Conservation (phyloP, 2,888 invertebrate genomes). For the Gortyna flavago region DNA sequence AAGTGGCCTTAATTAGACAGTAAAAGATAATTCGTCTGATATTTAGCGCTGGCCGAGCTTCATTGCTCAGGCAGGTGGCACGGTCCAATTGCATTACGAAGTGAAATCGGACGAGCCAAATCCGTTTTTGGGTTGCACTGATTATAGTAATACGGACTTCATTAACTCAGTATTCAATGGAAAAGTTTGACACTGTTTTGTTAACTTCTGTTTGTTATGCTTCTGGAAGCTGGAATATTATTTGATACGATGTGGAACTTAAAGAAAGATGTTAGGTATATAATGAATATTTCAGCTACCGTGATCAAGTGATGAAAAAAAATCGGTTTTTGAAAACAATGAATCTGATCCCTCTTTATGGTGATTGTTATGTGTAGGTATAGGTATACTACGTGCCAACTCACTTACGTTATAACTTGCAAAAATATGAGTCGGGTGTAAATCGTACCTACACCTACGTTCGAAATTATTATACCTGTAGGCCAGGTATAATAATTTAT, state of each 20-base stretch:
- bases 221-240: background rate
- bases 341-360: background rate
- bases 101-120: conserved; percentile 77
- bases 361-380: background rate
- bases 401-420: background rate
- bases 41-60: conserved; percentile 71
- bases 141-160: conserved; percentile 65
- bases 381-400: background rate
- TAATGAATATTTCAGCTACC: background rate
- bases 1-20: conserved; percentile 65
- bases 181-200: conserved; percentile 38
- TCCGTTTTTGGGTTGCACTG: conserved; percentile 82
- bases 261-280: background rate
- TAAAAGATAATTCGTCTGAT: conserved; percentile 71
- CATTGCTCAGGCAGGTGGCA: conserved; percentile 76
- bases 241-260: background rate
- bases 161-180: conserved; percentile 42
- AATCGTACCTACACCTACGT: background rate
- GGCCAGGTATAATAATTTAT: too few species aligned
- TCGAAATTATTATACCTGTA: conserved; percentile 8
- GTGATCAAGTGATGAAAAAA: background rate
- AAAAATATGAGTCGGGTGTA: conserved; percentile 10
- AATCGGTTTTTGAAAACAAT: background rate
- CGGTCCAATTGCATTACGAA: conserved; percentile 85
- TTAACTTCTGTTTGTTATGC: conserved; percentile 22